Percentiles rank a stretch among this genome's conserved stretches.
Evolutionary conservation across 2,797 vertebrate species (phyloP).

Genomic region (Avahi laniger): DNA sequence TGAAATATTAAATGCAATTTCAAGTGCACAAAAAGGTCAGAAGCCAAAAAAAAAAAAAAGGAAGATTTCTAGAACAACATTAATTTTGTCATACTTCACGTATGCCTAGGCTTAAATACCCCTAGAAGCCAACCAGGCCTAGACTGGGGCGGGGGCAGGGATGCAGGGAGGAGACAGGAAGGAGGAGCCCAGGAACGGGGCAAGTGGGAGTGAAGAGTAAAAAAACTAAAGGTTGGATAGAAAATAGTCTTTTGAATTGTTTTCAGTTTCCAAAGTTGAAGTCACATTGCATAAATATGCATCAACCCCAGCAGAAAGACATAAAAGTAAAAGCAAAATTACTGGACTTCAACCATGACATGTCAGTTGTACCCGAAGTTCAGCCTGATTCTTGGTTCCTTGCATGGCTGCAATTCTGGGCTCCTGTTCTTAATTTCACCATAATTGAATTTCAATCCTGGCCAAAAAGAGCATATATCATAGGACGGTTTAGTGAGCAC

Average conservation of each 20-base stretch:
- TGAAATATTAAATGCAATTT: constrained; percentile 79
- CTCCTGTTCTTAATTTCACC: not conserved
- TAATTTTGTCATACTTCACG: constrained; percentile 58
- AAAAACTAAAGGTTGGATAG: not conserved
- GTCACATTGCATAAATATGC: not conserved
- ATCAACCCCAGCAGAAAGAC: not conserved
- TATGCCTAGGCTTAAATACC: not conserved
- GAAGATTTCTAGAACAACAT: constrained; percentile 56
- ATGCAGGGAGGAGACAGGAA: not conserved
- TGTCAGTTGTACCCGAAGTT: not conserved
- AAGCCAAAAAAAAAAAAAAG: constrained; percentile 3
- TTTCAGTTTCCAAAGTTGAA: not conserved
- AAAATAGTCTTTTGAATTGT: not conserved
- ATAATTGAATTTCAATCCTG: not conserved
- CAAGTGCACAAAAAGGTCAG: constrained; percentile 72
- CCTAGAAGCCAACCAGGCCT: not conserved
- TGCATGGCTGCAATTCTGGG: not conserved
- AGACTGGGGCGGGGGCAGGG: not conserved
- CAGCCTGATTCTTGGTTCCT: not conserved
- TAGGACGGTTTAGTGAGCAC: not conserved
- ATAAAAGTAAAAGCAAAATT: not conserved
- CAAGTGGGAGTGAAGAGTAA: not conserved
- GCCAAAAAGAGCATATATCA: not conserved
- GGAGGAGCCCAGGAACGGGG: not conserved
- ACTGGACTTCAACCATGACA: not conserved